Evolutionary conservation across 2,113 vertebrate species (phyloP), one percentile per base, ranked within the genome.

Genomic region (Symphodus melops): DNA sequence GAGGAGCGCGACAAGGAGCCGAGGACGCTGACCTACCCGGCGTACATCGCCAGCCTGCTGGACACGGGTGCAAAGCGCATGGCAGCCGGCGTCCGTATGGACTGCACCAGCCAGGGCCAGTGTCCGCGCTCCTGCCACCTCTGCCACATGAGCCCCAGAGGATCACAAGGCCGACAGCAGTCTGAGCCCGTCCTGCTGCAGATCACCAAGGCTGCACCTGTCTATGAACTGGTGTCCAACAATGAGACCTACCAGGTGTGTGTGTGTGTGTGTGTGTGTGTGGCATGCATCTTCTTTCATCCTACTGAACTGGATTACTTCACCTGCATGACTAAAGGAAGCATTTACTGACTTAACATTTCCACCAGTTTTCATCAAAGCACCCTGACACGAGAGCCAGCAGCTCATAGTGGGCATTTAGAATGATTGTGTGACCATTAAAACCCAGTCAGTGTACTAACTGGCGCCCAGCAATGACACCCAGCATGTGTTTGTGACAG

Each of bases 211-310:
- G 96, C 98, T 0, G 91, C 95, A 0, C 98, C 98, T 3, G 94
- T 99, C 85, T 99, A 98, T 1, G 98, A 99, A 57, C 86, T 99
- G 81, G 96, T 99, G 83, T 96, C 96, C 90, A 98, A 96, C 95
- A 95, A 95, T 13, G 96, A 97, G 85, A 99, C 98, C 7, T 97
- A 97, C 87, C 94, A 96, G 96, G 98, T 99, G 21, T 37, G 83
- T n/a, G n/a, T n/a, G n/a, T n/a, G n/a, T n/a, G n/a, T n/a, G n/a
- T n/a, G n/a, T n/a, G n/a, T n/a, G n/a, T n/a, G n/a, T n/a, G n/a
- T n/a, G n/a, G n/a, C n/a, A 12, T 5, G 9, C 33, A 20, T 56
- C 11, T 46, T 52, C 19, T 68, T 9, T 60, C 21, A 17, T 64
- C 33, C 21, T 60, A 13, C 14, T 55, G 20, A 56, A 44, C 20